Base-by-base conservation (phyloP, 2,797 vertebrate species). In the Ctenochaetus hawaiiensis region DNA sequence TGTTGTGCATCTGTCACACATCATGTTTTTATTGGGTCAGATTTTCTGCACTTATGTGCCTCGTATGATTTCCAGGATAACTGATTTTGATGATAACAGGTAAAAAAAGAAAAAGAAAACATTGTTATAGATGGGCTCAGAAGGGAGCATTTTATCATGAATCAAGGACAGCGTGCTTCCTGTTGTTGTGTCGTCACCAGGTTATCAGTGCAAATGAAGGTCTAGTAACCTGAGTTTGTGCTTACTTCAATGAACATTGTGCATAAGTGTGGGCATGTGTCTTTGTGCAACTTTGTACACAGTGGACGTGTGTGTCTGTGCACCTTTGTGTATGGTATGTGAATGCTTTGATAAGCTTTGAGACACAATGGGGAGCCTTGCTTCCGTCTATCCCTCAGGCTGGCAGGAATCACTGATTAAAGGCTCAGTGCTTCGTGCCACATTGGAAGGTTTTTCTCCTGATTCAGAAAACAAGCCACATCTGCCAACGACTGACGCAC, bases 361-460 rank as follows among this genome's bases (percentile, higher is more conserved):
- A 72, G 66, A 70, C 76, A 17, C 63, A 34, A 49, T 13, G 64
- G 57, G 72, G 83, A 64, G 67, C 52, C 53, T 78, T 48, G 71
- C 60, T 43, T 78, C 34, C 39, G 70, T 68, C 53, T 16, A 60
- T 76, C 68, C 70, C 83, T 60, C 62, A 75, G 64, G 53, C 81
- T 72, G 56, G 65, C 80, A 62, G 82, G 75, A 77, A 80, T 81
- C 60, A 8, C 58, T 75, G 83, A 85, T 87, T 81, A 84, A 76
- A 81, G 66, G 72, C 71, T 82, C 69, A 63, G 43, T 51, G 67
- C 58, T 18, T 71, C 61, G 71, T 17, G n/a, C 22, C 16, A 30
- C 17, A 16, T 67, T 34, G 23, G 62, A 78, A 45, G 69, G 26
- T 67, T 75, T 73, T 70, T 57, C 48, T 68, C 65, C 54, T 51